Evolutionary conservation across 1,140 invertebrate species (phyloP).

Genomic region (Drosophila obscura): DNA sequence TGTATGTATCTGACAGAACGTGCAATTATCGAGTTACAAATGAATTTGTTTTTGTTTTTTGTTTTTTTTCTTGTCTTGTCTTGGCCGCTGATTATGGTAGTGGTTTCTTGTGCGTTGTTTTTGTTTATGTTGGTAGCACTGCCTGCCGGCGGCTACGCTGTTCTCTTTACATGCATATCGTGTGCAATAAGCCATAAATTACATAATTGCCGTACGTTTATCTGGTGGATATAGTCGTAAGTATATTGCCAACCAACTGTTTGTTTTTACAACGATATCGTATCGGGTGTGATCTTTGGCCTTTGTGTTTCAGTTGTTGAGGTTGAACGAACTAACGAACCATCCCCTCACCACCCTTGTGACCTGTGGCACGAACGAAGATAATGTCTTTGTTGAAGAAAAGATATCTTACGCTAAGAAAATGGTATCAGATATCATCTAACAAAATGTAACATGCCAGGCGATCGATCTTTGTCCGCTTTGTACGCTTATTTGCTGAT

Average conservation of each 20-base stretch:
- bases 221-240: constrained; percentile 16
- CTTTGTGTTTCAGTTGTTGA: constrained; percentile 36
- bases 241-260: constrained; percentile 26
- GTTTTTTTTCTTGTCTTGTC: constrained; percentile 5
- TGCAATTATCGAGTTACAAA: constrained; percentile 71
- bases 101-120: constrained; percentile 34
- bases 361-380: background rate
- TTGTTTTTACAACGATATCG: constrained; percentile 8
- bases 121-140: too few species aligned
- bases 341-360: background rate
- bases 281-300: constrained; percentile 21
- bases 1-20: constrained; percentile 41
- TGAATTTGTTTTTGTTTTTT: constrained; percentile 41
- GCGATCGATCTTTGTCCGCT: constrained; percentile 43
- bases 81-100: constrained; percentile 42
- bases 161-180: constrained; percentile 47
- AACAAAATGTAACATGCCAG: constrained; percentile 24
- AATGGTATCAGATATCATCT: constrained; percentile 20
- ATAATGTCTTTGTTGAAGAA: constrained; percentile 19
- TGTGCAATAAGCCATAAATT: constrained; percentile 61
- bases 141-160: background rate
- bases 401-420: background rate
- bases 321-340: constrained; percentile 31
- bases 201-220: constrained; percentile 65
- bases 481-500: constrained; percentile 17